Base-by-base conservation (phyloP, 1,140 invertebrate species). In the Drosophila seguyi region DNA sequence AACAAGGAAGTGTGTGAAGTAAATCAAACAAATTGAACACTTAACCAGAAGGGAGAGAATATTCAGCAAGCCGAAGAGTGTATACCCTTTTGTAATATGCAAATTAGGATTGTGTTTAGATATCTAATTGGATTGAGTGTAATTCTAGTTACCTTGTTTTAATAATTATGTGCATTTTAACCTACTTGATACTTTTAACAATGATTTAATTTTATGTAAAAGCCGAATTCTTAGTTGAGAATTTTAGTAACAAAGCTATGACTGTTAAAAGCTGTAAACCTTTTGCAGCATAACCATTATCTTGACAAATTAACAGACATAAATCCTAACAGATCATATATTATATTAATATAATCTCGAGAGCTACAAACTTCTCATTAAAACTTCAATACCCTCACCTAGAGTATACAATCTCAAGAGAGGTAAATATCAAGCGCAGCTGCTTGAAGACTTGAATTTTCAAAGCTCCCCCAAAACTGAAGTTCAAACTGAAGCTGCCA, bases 1-100 rank as follows among this genome's bases (percentile, higher is more conserved):
- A 75, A 79, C 47, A 75, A 66, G 67, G 79, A 81, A 81, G 67
- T 81, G 65, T 59, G 52, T 25, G 36, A 72, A 72, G 52, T 72
- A 50, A 63, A 56, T 48, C 56, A 61, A 66, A 76, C 42, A 62
- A 29, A 76, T 60, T 48, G 38, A 18, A 38, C 27, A 73, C 63
- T 47, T 50, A n/a, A 34, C 41, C 52, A 52, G 60, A 27, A 29
- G 18, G 53, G 27, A 58, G 18, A 25, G 6, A 14, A 8, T 53
- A 6, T 16, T 1, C 1, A 2, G 6, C 0, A 55, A 38, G 5
- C 5, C 34, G 52, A 55, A 55, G 20, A 14, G 8, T 16, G 7
- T n/a, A 52, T 34, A 20, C 48, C 4, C 48, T 36, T 36, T 36
- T 36, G 11, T 13, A 36, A 36, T 36, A 2, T 36, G 13, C n/a